Conservation (phyloP, 2,113 vertebrate genomes). For the Elachura formosa region DNA sequence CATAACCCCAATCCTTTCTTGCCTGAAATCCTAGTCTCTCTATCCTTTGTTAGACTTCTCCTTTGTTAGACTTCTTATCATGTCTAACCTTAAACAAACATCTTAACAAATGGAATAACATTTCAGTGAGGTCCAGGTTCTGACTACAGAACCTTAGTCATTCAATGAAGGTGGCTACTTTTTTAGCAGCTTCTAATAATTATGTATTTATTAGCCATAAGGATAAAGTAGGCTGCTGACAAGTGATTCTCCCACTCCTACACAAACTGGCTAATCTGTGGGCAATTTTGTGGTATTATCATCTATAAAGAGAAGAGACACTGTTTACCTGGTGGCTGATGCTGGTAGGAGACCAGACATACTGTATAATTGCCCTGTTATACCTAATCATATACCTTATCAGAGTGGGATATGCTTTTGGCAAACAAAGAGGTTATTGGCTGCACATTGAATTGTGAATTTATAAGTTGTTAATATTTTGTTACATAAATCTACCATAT, state of each 20-base stretch:
- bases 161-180: not conserved
- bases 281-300: not conserved
- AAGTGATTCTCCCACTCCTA: not conserved
- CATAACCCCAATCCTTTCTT: not conserved
- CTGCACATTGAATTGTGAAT: not conserved
- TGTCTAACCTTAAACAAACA: not conserved
- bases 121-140: not conserved
- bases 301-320: not conserved
- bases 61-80: not conserved
- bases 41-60: not conserved
- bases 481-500: not conserved
- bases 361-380: not conserved
- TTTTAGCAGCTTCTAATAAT: not conserved
- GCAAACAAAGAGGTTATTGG: not conserved
- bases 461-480: not conserved
- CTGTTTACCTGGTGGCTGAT: not conserved
- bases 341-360: not conserved
- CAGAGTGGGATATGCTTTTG: not conserved
- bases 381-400: not conserved
- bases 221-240: not conserved
- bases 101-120: not conserved
- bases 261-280: not conserved
- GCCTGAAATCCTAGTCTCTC: not conserved
- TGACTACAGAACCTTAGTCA: accelerated
- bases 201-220: not conserved